A percentile compares a stretch with the other conserved stretches of the same genome.
Conservation (phyloP, 2,888 invertebrate genomes). For the Chaetogeoica ovagalla region DNA sequence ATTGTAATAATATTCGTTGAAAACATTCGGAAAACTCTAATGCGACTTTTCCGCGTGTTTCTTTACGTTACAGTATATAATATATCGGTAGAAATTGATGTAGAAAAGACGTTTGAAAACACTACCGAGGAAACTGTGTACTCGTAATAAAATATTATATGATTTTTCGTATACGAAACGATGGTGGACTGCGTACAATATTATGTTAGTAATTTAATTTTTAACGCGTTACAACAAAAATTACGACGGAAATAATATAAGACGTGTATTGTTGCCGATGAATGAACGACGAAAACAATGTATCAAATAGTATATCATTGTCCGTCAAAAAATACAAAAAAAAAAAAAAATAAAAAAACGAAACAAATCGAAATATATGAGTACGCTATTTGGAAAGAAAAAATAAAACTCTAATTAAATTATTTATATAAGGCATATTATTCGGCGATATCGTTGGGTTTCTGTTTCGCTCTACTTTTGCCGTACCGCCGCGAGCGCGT, state of each 20-base stretch:
- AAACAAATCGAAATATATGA: not conserved
- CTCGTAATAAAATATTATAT: no score
- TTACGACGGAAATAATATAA: not conserved
- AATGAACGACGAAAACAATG: constrained; percentile 36
- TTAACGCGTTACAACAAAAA: not conserved
- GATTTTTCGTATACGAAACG: no score
- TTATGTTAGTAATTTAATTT: not conserved
- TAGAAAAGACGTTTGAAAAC: no score
- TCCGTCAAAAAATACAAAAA: constrained; percentile 30
- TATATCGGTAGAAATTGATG: no score
- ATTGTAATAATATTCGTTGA: no score
- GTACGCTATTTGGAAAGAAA: not conserved
- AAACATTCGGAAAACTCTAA: no score
- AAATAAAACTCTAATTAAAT: constrained; percentile 35
- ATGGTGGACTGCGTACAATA: not conserved
- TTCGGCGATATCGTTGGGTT: not conserved
- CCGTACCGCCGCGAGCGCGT: not conserved
- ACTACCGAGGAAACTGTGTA: no score
- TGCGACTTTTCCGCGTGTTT: no score
- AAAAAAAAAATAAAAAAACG: no score
- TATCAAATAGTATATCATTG: not conserved
- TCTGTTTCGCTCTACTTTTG: constrained; percentile 33
- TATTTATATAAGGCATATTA: constrained; percentile 2
- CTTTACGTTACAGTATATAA: no score
- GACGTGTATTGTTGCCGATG: constrained; percentile 1